Base-by-base conservation (phyloP, 2,113 vertebrate species). In the Mesembrinibis cayennensis region DNA sequence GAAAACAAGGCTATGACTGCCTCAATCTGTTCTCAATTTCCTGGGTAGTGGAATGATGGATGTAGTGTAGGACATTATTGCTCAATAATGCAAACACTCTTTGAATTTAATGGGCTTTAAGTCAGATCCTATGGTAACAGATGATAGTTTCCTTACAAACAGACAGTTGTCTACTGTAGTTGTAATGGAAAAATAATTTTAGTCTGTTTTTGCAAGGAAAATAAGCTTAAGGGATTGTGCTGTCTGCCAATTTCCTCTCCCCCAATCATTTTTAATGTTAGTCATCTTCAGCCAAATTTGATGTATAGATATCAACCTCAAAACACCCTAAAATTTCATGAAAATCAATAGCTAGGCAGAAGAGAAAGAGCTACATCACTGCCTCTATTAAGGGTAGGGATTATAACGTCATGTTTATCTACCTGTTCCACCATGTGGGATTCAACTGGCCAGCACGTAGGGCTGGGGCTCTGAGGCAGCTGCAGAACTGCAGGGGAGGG, bases 121-220 rank as follows among this genome's bases (percentile, higher is more conserved):
- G 45, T 91, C 58, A 95, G 66, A 87, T 85, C 53, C 89, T 89
- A 42, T 85, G 70, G 50, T 79, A 96, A 91, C 58, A 92, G 62
- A 93, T 82, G 70, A 79, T 76, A 65, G 26, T 45, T 89, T 77
- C 52, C 53, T 80, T 87, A 58, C n/a, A 85, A 50, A 63, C 77
- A 96, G 90, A 78, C 38, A 82, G 36, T 74, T 92, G 86, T 83
- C 91, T 92, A 52, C 69, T 0, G 0, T 76, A 44, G 23, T 34
- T 82, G 81, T 76, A 97, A 95, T 94, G 84, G 91, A 91, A 96
- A 95, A 96, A 93, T 77, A 38, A 86, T 92, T 94, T 91, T 86
- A 85, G 84, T 50, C 85, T 93, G 82, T 2, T 91, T 95, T 95
- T 86, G 53, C 58, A 90, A 70, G 85, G 90, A 91, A 92, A 96